Evolutionary conservation across 2,888 invertebrate genomes (phyloP), one percentile per base, ranked within the genome.

Genomic region (Erannis defoliaria): DNA sequence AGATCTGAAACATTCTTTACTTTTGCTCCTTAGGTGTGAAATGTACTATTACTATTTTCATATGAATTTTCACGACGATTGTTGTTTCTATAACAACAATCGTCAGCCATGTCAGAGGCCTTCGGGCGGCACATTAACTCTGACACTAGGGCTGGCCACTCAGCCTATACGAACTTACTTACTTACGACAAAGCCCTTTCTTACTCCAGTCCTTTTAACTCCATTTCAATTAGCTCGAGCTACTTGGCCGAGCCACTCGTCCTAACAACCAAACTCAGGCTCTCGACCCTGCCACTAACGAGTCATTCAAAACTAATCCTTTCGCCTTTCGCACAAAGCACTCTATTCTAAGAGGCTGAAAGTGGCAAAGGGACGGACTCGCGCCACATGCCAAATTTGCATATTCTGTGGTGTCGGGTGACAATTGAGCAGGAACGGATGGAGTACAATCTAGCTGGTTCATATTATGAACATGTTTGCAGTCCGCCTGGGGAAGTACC

Each of bases 201-300:
- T 35, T 14, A 26, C 26, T 16, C 16, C 29, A 10, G 16, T 16
- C 12, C 14, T 14, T n/a, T 10, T 16, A 29, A 16, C 45, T 45
- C 10, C 12, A n/a, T 14, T n/a, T 10, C 29, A 29, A 16, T 29
- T 45, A 0, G 16, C 29, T 14, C 45, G 19, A 48, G 48, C 19
- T 19, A 48, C 56, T 59, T 3, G 48, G 18, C 8, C 42, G 35
- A 54, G 40, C 23, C 16, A 49, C 60, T 61, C 29, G 48, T 26
- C 16, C 10, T 10, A 16, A 31, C 60, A 63, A 68, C 61, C 37
- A 38, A 51, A 49, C 68, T 61, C 51, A 40, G 60, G 45, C 49
- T 33, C 70, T 68, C 68, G 78, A 77, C 78, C 78, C 77, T 77
- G 75, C 37, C 48, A 53, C 64, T 72, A 72, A 75, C 63, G 66